phyloP scores from a whole-genome alignment of 2,797 vertebrate genomes.

The Varecia variegata region DNA sequence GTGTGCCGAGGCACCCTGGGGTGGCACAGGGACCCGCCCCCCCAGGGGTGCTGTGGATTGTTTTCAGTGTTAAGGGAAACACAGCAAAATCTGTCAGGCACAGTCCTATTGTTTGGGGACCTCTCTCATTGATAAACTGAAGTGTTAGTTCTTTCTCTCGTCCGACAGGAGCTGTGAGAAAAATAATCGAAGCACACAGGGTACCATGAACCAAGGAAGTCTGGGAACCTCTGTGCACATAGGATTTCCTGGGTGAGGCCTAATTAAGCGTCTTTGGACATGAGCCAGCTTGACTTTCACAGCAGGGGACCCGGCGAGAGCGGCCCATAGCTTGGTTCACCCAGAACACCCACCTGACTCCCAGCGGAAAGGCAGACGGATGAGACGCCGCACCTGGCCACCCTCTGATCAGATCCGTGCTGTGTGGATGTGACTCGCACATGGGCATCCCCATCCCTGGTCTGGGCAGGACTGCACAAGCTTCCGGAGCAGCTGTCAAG shows the following conservation, averaged over 20 bases:
- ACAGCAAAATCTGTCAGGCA: neutral
- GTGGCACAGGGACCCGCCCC: neutral
- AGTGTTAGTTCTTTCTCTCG: neutral
- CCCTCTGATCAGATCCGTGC: too few species aligned
- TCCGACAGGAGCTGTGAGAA: rapidly evolving
- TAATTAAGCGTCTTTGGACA: neutral
- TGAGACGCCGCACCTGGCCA: rapidly evolving
- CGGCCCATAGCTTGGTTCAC: neutral
- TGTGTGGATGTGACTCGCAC: too few species aligned
- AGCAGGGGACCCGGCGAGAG: neutral
- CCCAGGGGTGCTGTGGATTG: too few species aligned
- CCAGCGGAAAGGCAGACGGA: too few species aligned
- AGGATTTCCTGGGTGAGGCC: neutral
- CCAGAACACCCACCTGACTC: neutral
- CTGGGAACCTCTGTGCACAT: neutral
- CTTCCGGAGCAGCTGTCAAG: neutral
- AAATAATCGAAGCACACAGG: neutral
- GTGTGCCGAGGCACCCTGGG: neutral
- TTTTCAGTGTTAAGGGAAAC: neutral
- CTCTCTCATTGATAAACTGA: neutral
- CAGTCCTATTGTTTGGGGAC: too few species aligned
- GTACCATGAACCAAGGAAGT: neutral
- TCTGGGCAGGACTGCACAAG: too few species aligned
- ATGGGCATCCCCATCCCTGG: too few species aligned
- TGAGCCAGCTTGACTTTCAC: neutral